These are phyloP conservation scores for Procambarus virginalis DNA, from an alignment of 1,140 invertebrate species.

Conservation along the genomic window DNA sequence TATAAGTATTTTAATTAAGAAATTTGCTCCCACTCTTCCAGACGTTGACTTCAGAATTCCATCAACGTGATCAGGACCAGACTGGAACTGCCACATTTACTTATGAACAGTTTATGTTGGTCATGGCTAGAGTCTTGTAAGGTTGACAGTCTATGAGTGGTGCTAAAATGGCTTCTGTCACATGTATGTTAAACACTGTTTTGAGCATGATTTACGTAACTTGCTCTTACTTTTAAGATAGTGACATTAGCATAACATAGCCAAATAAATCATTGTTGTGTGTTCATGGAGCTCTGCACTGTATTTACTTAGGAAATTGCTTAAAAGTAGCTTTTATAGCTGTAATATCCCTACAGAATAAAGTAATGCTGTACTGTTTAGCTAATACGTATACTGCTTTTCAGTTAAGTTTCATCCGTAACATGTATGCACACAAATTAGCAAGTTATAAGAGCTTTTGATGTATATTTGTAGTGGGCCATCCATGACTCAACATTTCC, in stretches of 20 bases:
- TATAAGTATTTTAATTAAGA: not conserved
- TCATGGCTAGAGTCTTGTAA: conserved; percentile 76
- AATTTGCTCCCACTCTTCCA: conserved; percentile 72
- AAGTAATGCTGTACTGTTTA: too few species aligned
- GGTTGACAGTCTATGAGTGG: not conserved
- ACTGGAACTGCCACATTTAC: conserved; percentile 78
- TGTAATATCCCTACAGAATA: too few species aligned
- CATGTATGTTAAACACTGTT: conserved; percentile 3
- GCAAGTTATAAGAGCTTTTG: too few species aligned
- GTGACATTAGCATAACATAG: not conserved
- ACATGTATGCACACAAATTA: too few species aligned
- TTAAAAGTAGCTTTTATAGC: too few species aligned
- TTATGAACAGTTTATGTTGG: conserved; percentile 79
- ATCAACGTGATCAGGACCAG: conserved; percentile 76
- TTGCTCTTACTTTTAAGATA: not conserved
- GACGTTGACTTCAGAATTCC: conserved; percentile 77
- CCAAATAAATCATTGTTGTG: not conserved
- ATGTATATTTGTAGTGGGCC: too few species aligned
- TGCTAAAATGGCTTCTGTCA: not conserved
- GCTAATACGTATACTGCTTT: too few species aligned
- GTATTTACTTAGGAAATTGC: not conserved
- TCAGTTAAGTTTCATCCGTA: too few species aligned
- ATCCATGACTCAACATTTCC: too few species aligned
- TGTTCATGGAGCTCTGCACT: not conserved
- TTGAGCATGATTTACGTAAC: conserved; percentile 10